phyloP scores from a whole-genome alignment of 2,888 invertebrate genomes.

The Syritta pipiens region DNA sequence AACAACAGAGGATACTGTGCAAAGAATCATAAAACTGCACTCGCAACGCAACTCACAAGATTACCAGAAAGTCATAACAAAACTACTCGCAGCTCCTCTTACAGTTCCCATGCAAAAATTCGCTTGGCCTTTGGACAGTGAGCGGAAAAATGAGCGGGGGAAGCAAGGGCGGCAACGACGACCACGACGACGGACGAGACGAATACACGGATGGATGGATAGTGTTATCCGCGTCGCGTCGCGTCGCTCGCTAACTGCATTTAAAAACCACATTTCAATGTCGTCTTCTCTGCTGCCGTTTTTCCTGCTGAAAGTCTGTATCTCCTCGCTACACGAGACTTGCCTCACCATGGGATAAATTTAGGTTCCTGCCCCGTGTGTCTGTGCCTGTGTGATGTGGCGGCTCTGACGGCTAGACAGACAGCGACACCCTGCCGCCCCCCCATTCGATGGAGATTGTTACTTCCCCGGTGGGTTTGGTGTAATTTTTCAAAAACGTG shows the following conservation, averaged over 20 bases:
- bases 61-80: slow-evolving; percentile 62
- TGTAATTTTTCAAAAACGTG: slow-evolving; percentile 38
- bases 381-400: slow-evolving; percentile 31
- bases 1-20: slow-evolving; percentile 31
- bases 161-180: slow-evolving; percentile 8
- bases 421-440: slow-evolving; percentile 9
- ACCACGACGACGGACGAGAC: too few species aligned
- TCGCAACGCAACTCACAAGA: slow-evolving; percentile 51
- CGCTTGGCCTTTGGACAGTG: slow-evolving; percentile 23
- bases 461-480: slow-evolving; percentile 14
- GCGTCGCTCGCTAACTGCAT: slow-evolving; percentile 61
- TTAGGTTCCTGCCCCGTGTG: slow-evolving; percentile 32
- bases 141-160: slow-evolving; percentile 1
- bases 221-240: slow-evolving; percentile 56
- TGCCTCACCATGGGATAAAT: slow-evolving; percentile 46
- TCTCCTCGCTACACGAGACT: slow-evolving; percentile 12
- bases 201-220: slow-evolving; percentile 51
- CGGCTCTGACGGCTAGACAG: slow-evolving; percentile 36
- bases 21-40: slow-evolving; percentile 57
- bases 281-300: slow-evolving; percentile 49
- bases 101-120: slow-evolving; percentile 62
- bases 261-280: slow-evolving; percentile 66
- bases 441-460: neutral
- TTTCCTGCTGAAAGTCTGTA: slow-evolving; percentile 38
- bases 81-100: slow-evolving; percentile 37